Conservation (phyloP, 2,888 invertebrate genomes). For the Eupithecia pulchellata region DNA sequence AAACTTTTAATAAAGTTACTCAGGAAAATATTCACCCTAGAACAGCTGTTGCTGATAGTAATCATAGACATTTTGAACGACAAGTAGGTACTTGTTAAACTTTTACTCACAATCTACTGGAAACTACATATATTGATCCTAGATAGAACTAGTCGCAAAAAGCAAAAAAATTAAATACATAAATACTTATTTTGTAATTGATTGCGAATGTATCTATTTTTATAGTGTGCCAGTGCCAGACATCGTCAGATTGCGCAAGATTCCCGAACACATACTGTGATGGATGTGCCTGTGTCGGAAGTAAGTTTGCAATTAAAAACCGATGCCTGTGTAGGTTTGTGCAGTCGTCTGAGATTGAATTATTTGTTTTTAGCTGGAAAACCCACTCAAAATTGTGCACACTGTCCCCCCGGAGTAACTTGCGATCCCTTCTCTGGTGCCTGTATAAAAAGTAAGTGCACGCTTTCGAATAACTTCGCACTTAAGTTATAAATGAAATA, state of each 20-base stretch:
- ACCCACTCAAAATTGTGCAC: slow-evolving; percentile 86
- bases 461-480: slow-evolving; percentile 1
- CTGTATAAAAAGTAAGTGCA: slow-evolving; percentile 92
- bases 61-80: no score
- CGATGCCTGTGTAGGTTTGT: not conserved
- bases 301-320: slow-evolving; percentile 73
- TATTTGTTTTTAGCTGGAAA: slow-evolving; percentile 51
- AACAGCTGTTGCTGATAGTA: no score
- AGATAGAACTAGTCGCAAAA: no score
- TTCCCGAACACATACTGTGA: slow-evolving; percentile 86
- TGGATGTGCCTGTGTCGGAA: slow-evolving; percentile 88
- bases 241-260: slow-evolving; percentile 87
- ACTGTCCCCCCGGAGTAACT: slow-evolving; percentile 91
- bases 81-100: no score
- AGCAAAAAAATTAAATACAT: not conserved
- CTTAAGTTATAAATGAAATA: slow-evolving; percentile 21
- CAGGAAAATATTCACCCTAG: no score
- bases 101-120: no score
- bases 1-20: no score
- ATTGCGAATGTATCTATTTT: slow-evolving; percentile 28
- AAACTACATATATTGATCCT: no score
- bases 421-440: slow-evolving; percentile 93
- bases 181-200: not conserved
- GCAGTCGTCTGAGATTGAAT: not conserved
- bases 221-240: slow-evolving; percentile 90